Evolutionary conservation across 2,888 invertebrate genomes (phyloP).

Genomic region (Sinotaia quadrata): DNA sequence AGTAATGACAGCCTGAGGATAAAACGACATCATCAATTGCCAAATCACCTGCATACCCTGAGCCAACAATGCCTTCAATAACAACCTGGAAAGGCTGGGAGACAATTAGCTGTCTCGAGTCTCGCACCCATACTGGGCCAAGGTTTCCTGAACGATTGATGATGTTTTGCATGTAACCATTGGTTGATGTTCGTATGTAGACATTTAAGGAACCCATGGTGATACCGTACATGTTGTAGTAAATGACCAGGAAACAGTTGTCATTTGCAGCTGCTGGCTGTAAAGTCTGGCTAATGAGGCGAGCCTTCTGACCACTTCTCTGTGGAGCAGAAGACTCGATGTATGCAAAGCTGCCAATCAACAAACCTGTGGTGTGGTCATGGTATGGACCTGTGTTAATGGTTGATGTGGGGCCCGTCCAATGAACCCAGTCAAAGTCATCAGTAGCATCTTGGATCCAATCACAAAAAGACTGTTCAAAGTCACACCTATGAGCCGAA

Average conservation of each 20-base stretch:
- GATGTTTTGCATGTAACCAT: conserved; percentile 41
- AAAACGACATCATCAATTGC: conserved; percentile 68
- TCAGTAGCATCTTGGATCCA: conserved; percentile 62
- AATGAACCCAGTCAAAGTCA: conserved; percentile 63
- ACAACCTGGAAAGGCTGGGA: conserved; percentile 57
- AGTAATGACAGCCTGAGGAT: conserved; percentile 60
- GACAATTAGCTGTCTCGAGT: conserved; percentile 44
- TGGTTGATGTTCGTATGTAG: conserved; percentile 51
- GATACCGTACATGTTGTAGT: conserved; percentile 66
- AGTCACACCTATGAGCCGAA: conserved; percentile 53
- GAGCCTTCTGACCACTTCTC: conserved; percentile 53
- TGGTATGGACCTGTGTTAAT: conserved; percentile 60
- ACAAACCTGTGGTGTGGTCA: conserved; percentile 58
- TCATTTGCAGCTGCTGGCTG: conserved; percentile 40
- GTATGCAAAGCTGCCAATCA: conserved; percentile 62
- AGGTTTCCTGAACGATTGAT: conserved; percentile 50
- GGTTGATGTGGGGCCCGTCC: conserved; percentile 53
- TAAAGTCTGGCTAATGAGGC: conserved; percentile 64
- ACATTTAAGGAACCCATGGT: conserved; percentile 58
- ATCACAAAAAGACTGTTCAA: conserved; percentile 61
- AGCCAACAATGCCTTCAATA: conserved; percentile 59
- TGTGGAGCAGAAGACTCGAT: conserved; percentile 63
- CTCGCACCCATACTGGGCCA: conserved; percentile 59
- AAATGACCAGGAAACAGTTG: conserved; percentile 59
- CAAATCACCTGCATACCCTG: conserved; percentile 53